phyloP scores from a whole-genome alignment of 1,140 invertebrate species.

The Heliconius hewitsoni region DNA sequence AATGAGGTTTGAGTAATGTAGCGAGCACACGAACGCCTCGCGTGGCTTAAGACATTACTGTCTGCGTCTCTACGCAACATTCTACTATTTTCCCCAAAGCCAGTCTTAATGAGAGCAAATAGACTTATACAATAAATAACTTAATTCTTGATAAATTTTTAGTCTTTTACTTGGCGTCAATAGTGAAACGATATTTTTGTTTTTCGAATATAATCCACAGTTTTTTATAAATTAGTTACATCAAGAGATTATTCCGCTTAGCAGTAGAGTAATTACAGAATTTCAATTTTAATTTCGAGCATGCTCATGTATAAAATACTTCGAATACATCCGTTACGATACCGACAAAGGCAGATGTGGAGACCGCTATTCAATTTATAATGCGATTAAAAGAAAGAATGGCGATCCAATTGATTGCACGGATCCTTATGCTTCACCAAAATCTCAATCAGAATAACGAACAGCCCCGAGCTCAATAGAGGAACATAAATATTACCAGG shows the following conservation, averaged over 20 bases:
- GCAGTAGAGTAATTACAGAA: constrained; percentile 33
- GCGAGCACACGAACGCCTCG: constrained; percentile 65
- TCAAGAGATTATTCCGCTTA: constrained; percentile 30
- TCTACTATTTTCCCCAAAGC: constrained; percentile 43
- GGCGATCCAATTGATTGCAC: constrained; percentile 64
- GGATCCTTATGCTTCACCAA: constrained; percentile 61
- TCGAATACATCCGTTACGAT: constrained; percentile 54
- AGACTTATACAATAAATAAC: constrained; percentile 32
- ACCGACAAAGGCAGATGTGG: constrained; percentile 64
- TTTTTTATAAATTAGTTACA: constrained; percentile 34
- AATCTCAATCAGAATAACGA: constrained; percentile 60
- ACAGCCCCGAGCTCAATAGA: constrained; percentile 30
- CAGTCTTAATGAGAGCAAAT: constrained; percentile 49
- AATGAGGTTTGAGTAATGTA: constrained; percentile 79
- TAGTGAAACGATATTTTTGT: neutral
- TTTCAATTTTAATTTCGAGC: constrained; percentile 34
- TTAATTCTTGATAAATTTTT: constrained; percentile 24
- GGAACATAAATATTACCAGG: constrained; percentile 28
- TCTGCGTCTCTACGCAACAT: constrained; percentile 45
- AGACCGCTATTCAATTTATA: constrained; percentile 73
- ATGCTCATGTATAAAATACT: constrained; percentile 49
- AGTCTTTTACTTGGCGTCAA: neutral
- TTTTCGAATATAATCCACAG: constrained; percentile 34
- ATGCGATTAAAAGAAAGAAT: constrained; percentile 76
- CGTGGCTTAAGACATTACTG: constrained; percentile 69